Conservation (phyloP, 2,888 invertebrate genomes). For the Cistogaster globosa region DNA sequence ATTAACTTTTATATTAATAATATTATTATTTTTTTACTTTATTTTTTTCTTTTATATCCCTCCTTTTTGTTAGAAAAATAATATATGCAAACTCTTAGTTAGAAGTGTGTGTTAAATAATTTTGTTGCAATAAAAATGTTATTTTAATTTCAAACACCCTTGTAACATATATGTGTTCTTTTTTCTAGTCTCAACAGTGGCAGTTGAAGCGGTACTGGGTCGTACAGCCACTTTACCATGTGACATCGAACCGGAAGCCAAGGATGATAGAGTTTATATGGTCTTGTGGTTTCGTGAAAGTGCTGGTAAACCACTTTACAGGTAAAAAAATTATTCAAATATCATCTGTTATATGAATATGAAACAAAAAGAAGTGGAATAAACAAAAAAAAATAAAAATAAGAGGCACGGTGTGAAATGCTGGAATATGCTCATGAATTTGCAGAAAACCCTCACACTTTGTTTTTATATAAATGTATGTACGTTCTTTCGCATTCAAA, state of each 20-base stretch:
- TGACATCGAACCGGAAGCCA: constrained; percentile 92
- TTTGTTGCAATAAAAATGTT: constrained; percentile 38
- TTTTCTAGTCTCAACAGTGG: constrained; percentile 86
- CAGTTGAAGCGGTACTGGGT: constrained; percentile 93
- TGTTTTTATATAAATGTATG: constrained; percentile 52
- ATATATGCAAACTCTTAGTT: neutral
- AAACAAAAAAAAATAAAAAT: neutral
- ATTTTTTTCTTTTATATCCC: too few relatives aligned
- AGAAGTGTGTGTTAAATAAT: constrained; percentile 7
- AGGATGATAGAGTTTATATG: constrained; percentile 95
- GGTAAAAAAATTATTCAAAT: constrained; percentile 85
- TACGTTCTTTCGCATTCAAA: constrained; percentile 45
- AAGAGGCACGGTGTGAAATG: constrained; percentile 16
- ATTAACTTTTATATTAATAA: neutral
- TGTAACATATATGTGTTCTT: constrained; percentile 39
- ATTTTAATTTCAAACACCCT: constrained; percentile 56
- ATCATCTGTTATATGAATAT: constrained; percentile 27
- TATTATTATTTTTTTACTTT: neutral
- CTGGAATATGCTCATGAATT: constrained; percentile 42
- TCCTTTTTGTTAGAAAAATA: neutral
- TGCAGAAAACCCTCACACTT: constrained; percentile 36
- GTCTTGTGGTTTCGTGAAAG: constrained; percentile 95
- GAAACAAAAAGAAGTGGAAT: constrained; percentile 17
- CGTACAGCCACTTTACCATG: constrained; percentile 93
- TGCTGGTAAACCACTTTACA: constrained; percentile 94